phyloP scores from a whole-genome alignment of 2,888 invertebrate species.

The Noctua comes region DNA sequence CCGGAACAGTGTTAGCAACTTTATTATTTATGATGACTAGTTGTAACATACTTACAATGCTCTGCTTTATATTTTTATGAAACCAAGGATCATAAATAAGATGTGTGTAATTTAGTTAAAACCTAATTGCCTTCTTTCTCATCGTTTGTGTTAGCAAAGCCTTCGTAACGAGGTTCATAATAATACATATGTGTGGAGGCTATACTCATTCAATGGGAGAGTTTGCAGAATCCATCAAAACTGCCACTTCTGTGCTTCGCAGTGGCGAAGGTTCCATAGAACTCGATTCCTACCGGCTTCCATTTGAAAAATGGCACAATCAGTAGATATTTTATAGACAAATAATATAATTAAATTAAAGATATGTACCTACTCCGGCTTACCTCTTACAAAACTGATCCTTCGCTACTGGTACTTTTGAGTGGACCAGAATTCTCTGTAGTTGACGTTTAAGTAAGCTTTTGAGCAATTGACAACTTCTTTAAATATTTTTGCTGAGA shows the following conservation, averaged over 20 bases:
- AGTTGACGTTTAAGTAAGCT: neutral
- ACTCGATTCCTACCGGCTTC: too few relatives aligned
- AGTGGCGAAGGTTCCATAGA: too few relatives aligned
- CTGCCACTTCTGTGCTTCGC: neutral
- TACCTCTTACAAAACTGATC: too few relatives aligned
- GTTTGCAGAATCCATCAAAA: neutral
- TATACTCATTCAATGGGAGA: neutral
- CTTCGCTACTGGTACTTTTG: too few relatives aligned
- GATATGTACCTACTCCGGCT: too few relatives aligned
- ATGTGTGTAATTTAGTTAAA: slow-evolving; percentile 29
- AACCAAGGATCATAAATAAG: slow-evolving; percentile 47
- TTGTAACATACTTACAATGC: slow-evolving; percentile 30
- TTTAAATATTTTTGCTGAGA: too few relatives aligned
- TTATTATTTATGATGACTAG: slow-evolving; percentile 45
- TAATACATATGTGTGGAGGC: neutral
- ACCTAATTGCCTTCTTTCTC: slow-evolving; percentile 41
- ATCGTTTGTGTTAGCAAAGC: slow-evolving; percentile 19
- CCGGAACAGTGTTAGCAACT: slow-evolving; percentile 53
- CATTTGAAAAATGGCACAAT: too few relatives aligned
- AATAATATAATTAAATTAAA: too few relatives aligned
- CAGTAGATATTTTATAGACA: too few relatives aligned
- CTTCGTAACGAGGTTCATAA: slow-evolving; percentile 3
- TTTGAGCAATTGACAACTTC: neutral
- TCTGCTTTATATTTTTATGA: slow-evolving; percentile 32
- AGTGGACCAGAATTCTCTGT: neutral